A percentile compares a stretch with the other conserved stretches of the same genome.
phyloP scores from a whole-genome alignment of 1,140 invertebrate species.

The Coelopa frigida region DNA sequence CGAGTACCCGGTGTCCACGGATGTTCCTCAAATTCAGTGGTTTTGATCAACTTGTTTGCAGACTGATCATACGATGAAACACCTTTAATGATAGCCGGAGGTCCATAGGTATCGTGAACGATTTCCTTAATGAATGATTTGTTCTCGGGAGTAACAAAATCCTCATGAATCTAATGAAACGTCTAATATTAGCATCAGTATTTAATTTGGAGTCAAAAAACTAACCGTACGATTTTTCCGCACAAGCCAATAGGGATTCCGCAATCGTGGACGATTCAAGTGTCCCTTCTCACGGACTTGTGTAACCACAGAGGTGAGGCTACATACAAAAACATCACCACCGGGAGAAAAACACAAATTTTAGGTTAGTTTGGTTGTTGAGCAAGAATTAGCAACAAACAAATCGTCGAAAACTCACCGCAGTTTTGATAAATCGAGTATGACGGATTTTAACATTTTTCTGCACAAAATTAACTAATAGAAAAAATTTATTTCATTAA shows the following conservation, averaged over 20 bases:
- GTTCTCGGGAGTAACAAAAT: slow-evolving; percentile 72
- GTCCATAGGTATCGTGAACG: slow-evolving; percentile 57
- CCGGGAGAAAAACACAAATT: background rate
- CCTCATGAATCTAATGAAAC: slow-evolving; percentile 59
- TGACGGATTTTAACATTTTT: slow-evolving; percentile 11
- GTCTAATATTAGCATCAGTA: no score
- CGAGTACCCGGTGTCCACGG: slow-evolving; percentile 58
- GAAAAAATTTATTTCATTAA: no score
- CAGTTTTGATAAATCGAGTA: slow-evolving; percentile 10
- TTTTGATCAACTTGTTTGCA: slow-evolving; percentile 50
- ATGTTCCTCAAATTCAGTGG: slow-evolving; percentile 50
- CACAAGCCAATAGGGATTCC: slow-evolving; percentile 53
- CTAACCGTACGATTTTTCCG: slow-evolving; percentile 49
- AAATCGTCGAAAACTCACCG: background rate
- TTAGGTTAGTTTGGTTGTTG: no score
- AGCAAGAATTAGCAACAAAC: background rate
- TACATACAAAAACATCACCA: no score
- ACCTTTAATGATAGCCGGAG: slow-evolving; percentile 43
- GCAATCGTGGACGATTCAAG: slow-evolving; percentile 45
- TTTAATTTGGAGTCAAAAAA: slow-evolving; percentile 15
- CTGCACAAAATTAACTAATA: background rate
- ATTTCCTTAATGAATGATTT: slow-evolving; percentile 74
- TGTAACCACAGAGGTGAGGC: slow-evolving; percentile 21
- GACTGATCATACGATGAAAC: slow-evolving; percentile 43
- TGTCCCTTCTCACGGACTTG: slow-evolving; percentile 41